Percentiles rank a stretch among this genome's conserved stretches.
phyloP scores from a whole-genome alignment of 1,140 invertebrate genomes.

The Plectus sambesii region DNA sequence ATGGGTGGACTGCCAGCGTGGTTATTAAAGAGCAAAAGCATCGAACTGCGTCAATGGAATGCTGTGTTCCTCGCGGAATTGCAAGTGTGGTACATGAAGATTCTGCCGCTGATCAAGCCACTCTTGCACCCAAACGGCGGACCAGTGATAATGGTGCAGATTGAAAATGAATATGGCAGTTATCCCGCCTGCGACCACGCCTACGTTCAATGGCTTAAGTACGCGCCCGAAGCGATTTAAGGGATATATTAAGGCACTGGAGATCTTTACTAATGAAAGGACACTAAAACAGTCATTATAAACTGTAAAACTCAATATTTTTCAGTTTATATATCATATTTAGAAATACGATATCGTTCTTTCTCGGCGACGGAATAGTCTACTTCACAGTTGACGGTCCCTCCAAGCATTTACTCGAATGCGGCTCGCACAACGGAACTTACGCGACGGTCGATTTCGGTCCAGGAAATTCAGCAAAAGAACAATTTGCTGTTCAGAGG shows the following conservation, averaged over 20 bases:
- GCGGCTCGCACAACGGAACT: too few relatives aligned
- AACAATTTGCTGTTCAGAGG: too few relatives aligned
- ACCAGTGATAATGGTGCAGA: conserved; percentile 48
- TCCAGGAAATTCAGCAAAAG: too few relatives aligned
- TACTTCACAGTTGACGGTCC: conserved; percentile 41
- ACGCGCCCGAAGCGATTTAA: too few relatives aligned
- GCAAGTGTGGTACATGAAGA: conserved; percentile 12
- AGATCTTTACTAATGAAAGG: conserved; percentile 28
- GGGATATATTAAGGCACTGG: conserved; percentile 54
- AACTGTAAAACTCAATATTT: conserved; percentile 29
- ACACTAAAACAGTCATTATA: conserved; percentile 44
- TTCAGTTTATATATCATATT: conserved; percentile 8
- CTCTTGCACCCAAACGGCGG: conserved; percentile 48
- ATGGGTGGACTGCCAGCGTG: conserved; percentile 28
- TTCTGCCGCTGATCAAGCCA: conserved; percentile 40
- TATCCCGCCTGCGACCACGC: conserved; percentile 13
- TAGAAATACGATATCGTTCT: too few relatives aligned
- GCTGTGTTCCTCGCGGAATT: conserved; percentile 16
- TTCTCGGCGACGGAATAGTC: neutral
- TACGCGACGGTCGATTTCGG: too few relatives aligned
- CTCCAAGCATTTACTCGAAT: conserved; percentile 16
- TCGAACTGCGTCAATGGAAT: conserved; percentile 15
- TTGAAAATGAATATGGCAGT: conserved; percentile 88
- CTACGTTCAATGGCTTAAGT: too few relatives aligned
- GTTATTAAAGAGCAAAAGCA: conserved; percentile 24